Conservation (phyloP, 64 coral and sea anemone genomes). For the Exaiptasia diaphana region DNA sequence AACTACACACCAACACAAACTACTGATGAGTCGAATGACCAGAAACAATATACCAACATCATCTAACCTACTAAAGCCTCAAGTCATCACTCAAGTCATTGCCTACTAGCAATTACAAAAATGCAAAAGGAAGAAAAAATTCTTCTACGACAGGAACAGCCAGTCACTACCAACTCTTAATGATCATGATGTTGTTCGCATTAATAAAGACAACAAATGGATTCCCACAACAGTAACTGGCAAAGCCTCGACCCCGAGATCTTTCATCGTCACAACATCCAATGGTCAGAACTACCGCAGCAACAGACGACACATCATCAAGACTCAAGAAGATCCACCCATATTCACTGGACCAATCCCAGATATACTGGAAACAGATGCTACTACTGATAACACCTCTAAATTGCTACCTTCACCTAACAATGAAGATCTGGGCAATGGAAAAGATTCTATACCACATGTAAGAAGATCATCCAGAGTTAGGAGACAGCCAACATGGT, state of each 20-base stretch:
- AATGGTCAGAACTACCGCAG: conserved; percentile 48
- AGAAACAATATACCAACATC: conserved; percentile 21
- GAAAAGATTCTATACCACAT: no score
- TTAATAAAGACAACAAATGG: conserved; percentile 27
- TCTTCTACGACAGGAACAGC: conserved; percentile 5
- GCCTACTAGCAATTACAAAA: conserved; percentile 7
- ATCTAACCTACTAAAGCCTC: background rate
- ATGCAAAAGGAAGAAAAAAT: conserved; percentile 11
- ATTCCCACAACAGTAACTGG: conserved; percentile 23
- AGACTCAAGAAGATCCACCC: background rate
- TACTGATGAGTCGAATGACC: conserved; percentile 24
- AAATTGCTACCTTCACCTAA: background rate
- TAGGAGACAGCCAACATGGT: background rate
- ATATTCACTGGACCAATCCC: background rate
- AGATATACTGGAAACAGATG: background rate
- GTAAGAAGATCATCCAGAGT: background rate
- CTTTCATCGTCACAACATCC: conserved; percentile 24
- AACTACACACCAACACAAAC: conserved; percentile 7
- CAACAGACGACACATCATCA: conserved; percentile 17
- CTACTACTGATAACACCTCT: background rate
- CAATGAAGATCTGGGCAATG: no score
- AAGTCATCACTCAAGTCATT: background rate
- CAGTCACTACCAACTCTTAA: conserved; percentile 18
- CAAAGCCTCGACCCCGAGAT: conserved; percentile 20
- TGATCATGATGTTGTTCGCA: background rate